These are phyloP conservation scores for Etheostoma perlongum DNA, from an alignment of 2,797 vertebrate genomes.

Conservation along the genomic window DNA sequence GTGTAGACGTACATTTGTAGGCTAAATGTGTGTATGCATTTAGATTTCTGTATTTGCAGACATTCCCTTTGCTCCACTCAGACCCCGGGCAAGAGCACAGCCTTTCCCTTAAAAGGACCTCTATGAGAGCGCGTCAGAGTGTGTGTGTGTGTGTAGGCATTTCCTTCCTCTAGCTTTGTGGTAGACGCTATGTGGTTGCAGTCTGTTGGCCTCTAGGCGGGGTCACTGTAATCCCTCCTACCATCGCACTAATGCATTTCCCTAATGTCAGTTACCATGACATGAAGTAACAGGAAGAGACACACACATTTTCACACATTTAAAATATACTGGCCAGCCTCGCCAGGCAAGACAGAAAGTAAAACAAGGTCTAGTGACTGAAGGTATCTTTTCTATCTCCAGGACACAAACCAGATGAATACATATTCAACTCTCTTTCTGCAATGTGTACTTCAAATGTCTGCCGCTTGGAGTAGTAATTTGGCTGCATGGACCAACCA, in stretches of 20 bases:
- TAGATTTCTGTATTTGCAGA: slow-evolving; percentile 44
- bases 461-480: not conserved
- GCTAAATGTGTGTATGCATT: slow-evolving; percentile 29
- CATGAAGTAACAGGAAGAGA: slow-evolving; percentile 41
- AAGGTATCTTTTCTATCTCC: too few species aligned
- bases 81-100: slow-evolving; percentile 42
- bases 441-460: not conserved
- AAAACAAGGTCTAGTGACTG: too few species aligned
- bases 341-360: too few species aligned
- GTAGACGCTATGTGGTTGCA: slow-evolving; percentile 42
- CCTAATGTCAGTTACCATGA: slow-evolving; percentile 47
- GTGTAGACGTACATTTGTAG: slow-evolving; percentile 4
- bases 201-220: slow-evolving; percentile 56
- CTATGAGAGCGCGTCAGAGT: slow-evolving; percentile 50
- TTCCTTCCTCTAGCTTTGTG: slow-evolving; percentile 74
- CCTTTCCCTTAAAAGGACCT: slow-evolving; percentile 81
- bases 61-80: slow-evolving; percentile 58
- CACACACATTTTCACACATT: slow-evolving; percentile 2
- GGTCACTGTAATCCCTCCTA: slow-evolving; percentile 47
- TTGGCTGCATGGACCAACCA: not conserved
- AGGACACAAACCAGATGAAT: not conserved
- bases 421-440: not conserved
- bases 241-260: slow-evolving; percentile 48
- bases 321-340: too few species aligned
- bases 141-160: slow-evolving; percentile 65